phyloP scores from a whole-genome alignment of 2,113 vertebrate species.

The Halcyon senegalensis region DNA sequence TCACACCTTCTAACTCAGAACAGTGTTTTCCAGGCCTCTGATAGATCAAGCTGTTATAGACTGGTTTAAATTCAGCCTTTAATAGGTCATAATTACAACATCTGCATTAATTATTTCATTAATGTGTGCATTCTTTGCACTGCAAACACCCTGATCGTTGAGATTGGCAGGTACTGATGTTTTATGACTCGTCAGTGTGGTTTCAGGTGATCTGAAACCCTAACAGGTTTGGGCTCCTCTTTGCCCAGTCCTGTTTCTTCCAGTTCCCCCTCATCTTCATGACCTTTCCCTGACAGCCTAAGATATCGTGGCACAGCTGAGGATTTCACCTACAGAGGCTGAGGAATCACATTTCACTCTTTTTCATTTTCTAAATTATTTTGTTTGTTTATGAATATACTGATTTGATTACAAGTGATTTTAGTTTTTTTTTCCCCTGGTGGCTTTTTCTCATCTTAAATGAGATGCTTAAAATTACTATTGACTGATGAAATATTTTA shows the following conservation, averaged over 20 bases:
- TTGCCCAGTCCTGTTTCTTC: background rate
- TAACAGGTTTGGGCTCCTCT: background rate
- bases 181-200: background rate
- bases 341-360: background rate
- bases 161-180: background rate
- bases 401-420: background rate
- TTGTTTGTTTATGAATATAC: background rate
- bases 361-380: background rate
- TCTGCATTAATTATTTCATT: background rate
- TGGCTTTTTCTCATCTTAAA: background rate
- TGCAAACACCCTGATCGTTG: background rate
- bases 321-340: background rate
- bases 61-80: background rate
- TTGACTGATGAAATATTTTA: background rate
- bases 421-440: background rate
- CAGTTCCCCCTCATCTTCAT: background rate
- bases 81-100: background rate
- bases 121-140: background rate
- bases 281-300: background rate
- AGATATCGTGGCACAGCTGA: background rate
- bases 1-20: background rate
- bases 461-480: background rate
- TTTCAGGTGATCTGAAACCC: background rate
- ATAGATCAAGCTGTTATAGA: background rate
- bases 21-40: background rate